phyloP scores from a whole-genome alignment of 2,888 invertebrate species.

The Eupithecia exiguata region DNA sequence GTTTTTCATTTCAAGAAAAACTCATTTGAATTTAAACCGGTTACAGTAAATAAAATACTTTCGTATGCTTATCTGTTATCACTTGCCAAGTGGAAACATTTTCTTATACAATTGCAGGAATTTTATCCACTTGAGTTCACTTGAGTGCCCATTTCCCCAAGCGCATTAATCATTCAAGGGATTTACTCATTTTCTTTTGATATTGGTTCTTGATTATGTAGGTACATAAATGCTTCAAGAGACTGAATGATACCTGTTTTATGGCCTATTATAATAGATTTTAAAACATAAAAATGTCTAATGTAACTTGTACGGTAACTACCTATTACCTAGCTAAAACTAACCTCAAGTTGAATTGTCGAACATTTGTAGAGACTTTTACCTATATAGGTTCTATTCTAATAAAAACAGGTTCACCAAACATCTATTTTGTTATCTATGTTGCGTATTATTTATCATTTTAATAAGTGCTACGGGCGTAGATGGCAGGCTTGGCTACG shows the following conservation, averaged over 20 bases:
- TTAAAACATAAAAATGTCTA: no score
- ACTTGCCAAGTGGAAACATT: neutral
- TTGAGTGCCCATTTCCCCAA: neutral
- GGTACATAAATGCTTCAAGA: neutral
- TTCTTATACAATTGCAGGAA: neutral
- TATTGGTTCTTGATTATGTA: neutral
- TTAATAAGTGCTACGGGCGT: neutral
- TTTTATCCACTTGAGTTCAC: neutral
- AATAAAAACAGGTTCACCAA: neutral
- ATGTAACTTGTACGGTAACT: no score
- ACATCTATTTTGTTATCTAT: neutral
- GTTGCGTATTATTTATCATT: neutral
- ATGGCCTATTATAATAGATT: no score
- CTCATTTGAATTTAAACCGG: neutral
- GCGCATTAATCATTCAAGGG: neutral
- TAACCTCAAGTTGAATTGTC: no score
- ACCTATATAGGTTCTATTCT: neutral
- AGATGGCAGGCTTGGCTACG: neutral
- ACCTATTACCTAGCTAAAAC: no score
- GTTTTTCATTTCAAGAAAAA: conserved; percentile 1
- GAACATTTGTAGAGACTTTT: neutral
- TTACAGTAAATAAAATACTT: neutral
- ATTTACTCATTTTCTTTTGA: neutral
- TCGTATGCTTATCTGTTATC: neutral
- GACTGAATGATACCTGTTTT: neutral